These are phyloP conservation scores for Battus philenor DNA, from an alignment of 1,140 invertebrate species.

Conservation along the genomic window DNA sequence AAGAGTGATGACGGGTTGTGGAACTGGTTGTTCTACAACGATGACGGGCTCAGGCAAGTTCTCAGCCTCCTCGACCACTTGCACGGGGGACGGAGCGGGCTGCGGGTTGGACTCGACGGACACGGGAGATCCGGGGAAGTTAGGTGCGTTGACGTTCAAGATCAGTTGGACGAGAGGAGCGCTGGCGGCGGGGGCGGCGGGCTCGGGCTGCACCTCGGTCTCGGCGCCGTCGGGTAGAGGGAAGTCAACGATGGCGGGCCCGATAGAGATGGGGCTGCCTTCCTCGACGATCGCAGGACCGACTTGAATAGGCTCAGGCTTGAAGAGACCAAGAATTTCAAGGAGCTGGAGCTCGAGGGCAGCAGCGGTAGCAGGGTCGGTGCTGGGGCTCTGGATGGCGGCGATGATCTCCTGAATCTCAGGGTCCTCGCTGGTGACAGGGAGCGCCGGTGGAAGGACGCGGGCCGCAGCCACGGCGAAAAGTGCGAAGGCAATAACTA, in stretches of 20 bases:
- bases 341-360: conserved; percentile 9
- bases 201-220: conserved; percentile 21
- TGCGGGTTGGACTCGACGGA: background rate
- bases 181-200: conserved; percentile 13
- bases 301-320: background rate
- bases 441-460: conserved; percentile 17
- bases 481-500: background rate
- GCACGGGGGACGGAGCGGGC: background rate
- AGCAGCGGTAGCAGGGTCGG: conserved; percentile 35
- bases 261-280: conserved; percentile 17
- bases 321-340: conserved; percentile 10
- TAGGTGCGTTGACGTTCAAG: conserved; percentile 35
- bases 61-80: background rate
- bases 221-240: conserved; percentile 18
- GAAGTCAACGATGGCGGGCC: conserved; percentile 23
- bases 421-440: conserved; percentile 7
- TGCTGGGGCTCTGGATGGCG: conserved; percentile 46
- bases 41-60: background rate
- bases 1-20: background rate
- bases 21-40: too few species aligned
- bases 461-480: conserved; percentile 24
- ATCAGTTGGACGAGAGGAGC: conserved; percentile 50
- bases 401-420: conserved; percentile 22
- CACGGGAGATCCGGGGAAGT: conserved; percentile 12
- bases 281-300: conserved; percentile 19